These are phyloP conservation scores for Fratercula arctica DNA, from an alignment of 2,797 vertebrate species.

Conservation along the genomic window DNA sequence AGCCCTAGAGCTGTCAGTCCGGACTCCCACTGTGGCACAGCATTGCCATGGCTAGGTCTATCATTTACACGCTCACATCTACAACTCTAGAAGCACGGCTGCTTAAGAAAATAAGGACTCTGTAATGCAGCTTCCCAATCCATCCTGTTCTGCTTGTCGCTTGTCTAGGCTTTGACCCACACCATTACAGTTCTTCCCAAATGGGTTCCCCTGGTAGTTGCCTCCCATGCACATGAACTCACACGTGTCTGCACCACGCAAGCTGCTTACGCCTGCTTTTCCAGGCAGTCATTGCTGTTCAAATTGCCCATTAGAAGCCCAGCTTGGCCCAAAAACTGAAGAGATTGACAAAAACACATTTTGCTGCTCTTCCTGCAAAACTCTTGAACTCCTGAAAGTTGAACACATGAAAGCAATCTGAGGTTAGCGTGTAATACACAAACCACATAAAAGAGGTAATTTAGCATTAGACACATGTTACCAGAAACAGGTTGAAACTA, in stretches of 20 bases:
- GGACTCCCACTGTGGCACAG: background rate
- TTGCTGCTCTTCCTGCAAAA: slow-evolving; percentile 34
- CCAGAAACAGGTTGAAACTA: slow-evolving; percentile 56
- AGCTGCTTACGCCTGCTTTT: slow-evolving; percentile 17
- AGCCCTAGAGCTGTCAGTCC: background rate
- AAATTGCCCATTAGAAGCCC: slow-evolving; percentile 14
- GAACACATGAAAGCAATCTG: slow-evolving; percentile 48
- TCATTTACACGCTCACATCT: background rate
- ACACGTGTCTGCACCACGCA: background rate
- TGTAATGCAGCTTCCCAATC: background rate
- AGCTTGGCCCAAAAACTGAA: slow-evolving; percentile 9
- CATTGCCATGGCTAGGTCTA: background rate
- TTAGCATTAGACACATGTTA: slow-evolving; percentile 38
- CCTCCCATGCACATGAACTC: background rate
- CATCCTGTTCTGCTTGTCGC: background rate
- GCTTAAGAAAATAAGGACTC: background rate
- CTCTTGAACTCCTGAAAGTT: slow-evolving; percentile 44
- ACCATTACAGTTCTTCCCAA: background rate
- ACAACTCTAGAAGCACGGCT: background rate
- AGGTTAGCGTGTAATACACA: slow-evolving; percentile 33
- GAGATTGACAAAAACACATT: slow-evolving; percentile 39
- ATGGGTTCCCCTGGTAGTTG: background rate
- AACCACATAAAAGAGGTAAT: slow-evolving; percentile 54
- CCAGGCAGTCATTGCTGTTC: background rate
- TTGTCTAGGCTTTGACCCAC: background rate